Evolutionary conservation across 2,797 vertebrate genomes (phyloP), one percentile per base, ranked within the genome.

Genomic region (Oophaga sylvatica): DNA sequence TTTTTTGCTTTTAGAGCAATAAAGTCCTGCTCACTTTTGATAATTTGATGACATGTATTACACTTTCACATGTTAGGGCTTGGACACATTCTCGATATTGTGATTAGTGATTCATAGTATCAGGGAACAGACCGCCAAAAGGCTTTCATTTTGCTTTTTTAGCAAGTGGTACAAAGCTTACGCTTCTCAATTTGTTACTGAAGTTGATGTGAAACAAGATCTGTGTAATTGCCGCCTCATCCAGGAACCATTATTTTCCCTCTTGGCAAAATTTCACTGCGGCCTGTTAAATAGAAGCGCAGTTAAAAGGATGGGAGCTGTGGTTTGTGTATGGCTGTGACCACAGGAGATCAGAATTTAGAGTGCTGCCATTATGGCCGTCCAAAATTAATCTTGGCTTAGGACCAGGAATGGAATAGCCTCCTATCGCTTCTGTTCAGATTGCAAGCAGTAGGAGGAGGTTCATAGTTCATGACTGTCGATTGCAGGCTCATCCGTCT

Each of bases 401-500:
- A 68, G 87, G 90, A 91, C 91, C 90, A 91, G 92, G 91, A 93
- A 90, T 87, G 89, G 88, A 80, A 89, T 89, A 90, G 90, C 91
- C 91, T 91, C 93, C 92, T 87, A 91, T 92, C 90, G 92, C 89
- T 93, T 10, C 0, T 91, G 90, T 91, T 93, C 92, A 93, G 92
- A 93, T 94, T 93, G 92, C 92, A 92, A 93, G 91, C 92, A 93
- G 92, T 92, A 89, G 92, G 92, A 90, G 91, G 90, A 92, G 92
- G 90, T 89, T 91, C 91, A 91, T 90, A 89, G 91, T 92, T 93
- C 92, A 92, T 90, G 88, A 91, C 91, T 91, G 88, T 79, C 91
- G 63, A 0, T 92, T 84, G 89, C 90, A 85, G 89, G 88, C 91
- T 91, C 92, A 90, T 89, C 92, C 91, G 85, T 89, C 92, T 91